phyloP scores from a whole-genome alignment of 2,888 invertebrate genomes.

The Nycteola revayana region DNA sequence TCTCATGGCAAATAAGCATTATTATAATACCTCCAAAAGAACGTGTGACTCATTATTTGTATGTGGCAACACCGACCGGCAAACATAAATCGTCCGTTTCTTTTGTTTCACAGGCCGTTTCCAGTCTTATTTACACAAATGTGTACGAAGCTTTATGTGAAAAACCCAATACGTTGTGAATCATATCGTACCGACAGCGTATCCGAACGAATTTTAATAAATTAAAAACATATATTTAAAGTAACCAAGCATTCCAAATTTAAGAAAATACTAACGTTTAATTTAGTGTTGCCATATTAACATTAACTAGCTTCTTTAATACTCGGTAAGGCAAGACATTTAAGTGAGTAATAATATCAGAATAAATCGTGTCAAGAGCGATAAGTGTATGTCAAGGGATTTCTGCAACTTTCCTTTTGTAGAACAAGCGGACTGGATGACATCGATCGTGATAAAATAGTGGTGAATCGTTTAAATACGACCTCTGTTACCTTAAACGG shows the following conservation, averaged over 20 bases:
- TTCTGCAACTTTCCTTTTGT: slow-evolving; percentile 74
- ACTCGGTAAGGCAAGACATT: slow-evolving; percentile 33
- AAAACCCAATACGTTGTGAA: slow-evolving; percentile 55
- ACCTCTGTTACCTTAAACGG: slow-evolving; percentile 52
- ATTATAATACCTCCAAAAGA: slow-evolving; percentile 43
- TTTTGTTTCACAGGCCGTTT: slow-evolving; percentile 61
- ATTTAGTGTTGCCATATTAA: slow-evolving; percentile 73
- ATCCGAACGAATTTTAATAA: slow-evolving; percentile 47
- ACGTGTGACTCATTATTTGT: slow-evolving; percentile 53
- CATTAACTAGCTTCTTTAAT: slow-evolving; percentile 46
- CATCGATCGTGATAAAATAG: slow-evolving; percentile 59
- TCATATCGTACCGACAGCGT: slow-evolving; percentile 40
- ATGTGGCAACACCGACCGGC: slow-evolving; percentile 51
- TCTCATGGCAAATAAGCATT: slow-evolving; percentile 30
- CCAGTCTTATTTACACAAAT: slow-evolving; percentile 68
- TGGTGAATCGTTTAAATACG: slow-evolving; percentile 62
- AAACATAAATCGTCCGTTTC: slow-evolving; percentile 51
- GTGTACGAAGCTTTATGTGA: slow-evolving; percentile 57
- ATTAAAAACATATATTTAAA: slow-evolving; percentile 34
- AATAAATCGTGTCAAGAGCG: slow-evolving; percentile 74
- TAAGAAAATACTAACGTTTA: slow-evolving; percentile 59
- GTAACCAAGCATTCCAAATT: slow-evolving; percentile 71
- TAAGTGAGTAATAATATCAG: slow-evolving; percentile 47
- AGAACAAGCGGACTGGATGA: slow-evolving; percentile 59
- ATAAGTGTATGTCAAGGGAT: slow-evolving; percentile 78